Evolutionary conservation across 2,888 invertebrate species (phyloP), one percentile per base, ranked within the genome.

Genomic region (Eudemis profundana): DNA sequence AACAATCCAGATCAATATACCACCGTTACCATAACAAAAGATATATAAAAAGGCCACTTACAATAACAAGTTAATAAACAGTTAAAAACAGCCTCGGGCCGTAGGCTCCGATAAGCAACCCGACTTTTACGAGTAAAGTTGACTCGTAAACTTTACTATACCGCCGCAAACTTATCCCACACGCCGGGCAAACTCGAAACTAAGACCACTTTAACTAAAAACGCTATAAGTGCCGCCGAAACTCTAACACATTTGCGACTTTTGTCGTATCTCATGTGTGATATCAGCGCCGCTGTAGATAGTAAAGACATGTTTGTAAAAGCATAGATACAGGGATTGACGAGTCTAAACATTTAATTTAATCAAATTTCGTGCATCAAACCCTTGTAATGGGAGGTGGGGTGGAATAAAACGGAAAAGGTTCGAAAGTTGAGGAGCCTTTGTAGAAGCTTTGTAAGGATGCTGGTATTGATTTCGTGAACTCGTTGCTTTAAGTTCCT

Each of bases 51-150:
- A 56, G 21, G 33, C 51, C 44, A 46, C 54, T 29, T 38, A 49
- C 62, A 62, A 62, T 62, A 62, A 56, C 54, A 62, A 56, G 40
- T 56, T 62, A 40, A 54, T 62, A 62, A 62, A 62, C 54, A 56
- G 54, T 56, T 62, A 62, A 62, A 60, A 62, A 42, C 62, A 40
- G 62, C 14, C 54, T 42, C 33, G 50, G 47, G 62, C 21, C 47
- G 4, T 4, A 46, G 42, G 17, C 27, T 3, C 47, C 40, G 54
- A 56, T 62, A 62, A 62, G 36, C 53, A 27, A 54, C 61, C 33
- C 27, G 29, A 56, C 38, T 29, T 62, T 62, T 56, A 62, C 23
- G 38, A n/a, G 8, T 7, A 56, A 56, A 62, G 19, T 62, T 56
- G 36, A 54, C 54, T 54, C 54, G 47, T 62, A 56, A 54, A 54